phyloP scores from a whole-genome alignment of 1,140 invertebrate species.

The Drosophila chauvacae region DNA sequence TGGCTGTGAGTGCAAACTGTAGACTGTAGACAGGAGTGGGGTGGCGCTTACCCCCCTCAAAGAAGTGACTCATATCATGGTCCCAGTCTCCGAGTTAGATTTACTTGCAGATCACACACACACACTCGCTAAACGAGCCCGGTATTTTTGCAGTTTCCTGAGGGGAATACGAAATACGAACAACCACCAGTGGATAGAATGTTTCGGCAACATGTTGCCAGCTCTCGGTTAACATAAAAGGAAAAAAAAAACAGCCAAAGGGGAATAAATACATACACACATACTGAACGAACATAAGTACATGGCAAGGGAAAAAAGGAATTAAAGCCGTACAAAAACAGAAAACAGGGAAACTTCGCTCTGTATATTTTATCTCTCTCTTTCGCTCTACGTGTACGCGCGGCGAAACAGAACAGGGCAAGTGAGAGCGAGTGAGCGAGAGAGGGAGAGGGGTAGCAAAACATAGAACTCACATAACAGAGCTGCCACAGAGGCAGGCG shows the following conservation, averaged over 20 bases:
- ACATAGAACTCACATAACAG: slow-evolving; percentile 69
- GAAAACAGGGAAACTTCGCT: slow-evolving; percentile 37
- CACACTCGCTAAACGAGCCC: not conserved
- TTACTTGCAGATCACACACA: slow-evolving; percentile 7
- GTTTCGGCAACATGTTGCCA: slow-evolving; percentile 49
- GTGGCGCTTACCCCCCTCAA: not conserved
- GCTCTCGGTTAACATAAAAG: slow-evolving; percentile 7
- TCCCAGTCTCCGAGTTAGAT: slow-evolving; percentile 22
- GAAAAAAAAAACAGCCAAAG: slow-evolving; percentile 4
- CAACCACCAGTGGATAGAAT: slow-evolving; percentile 28
- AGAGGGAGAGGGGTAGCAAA: slow-evolving; percentile 37
- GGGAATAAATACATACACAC: slow-evolving; percentile 20
- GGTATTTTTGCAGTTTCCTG: slow-evolving; percentile 15
- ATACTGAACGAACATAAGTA: not conserved
- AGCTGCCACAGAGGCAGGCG: slow-evolving; percentile 49
- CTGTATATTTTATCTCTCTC: not conserved
- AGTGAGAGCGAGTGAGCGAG: slow-evolving; percentile 13
- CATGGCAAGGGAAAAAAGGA: slow-evolving; percentile 46
- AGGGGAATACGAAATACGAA: slow-evolving; percentile 9
- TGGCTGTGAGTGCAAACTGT: not conserved
- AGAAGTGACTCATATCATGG: slow-evolving; percentile 34
- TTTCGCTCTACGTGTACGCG: slow-evolving; percentile 7
- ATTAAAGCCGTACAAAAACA: slow-evolving; percentile 73
- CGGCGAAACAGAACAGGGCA: slow-evolving; percentile 26
- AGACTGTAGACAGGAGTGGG: not conserved